Percentiles rank a stretch among this genome's conserved stretches.
These are phyloP conservation scores for Exephanes ischioxanthus DNA, from an alignment of 2,888 invertebrate genomes.

Conservation along the genomic window DNA sequence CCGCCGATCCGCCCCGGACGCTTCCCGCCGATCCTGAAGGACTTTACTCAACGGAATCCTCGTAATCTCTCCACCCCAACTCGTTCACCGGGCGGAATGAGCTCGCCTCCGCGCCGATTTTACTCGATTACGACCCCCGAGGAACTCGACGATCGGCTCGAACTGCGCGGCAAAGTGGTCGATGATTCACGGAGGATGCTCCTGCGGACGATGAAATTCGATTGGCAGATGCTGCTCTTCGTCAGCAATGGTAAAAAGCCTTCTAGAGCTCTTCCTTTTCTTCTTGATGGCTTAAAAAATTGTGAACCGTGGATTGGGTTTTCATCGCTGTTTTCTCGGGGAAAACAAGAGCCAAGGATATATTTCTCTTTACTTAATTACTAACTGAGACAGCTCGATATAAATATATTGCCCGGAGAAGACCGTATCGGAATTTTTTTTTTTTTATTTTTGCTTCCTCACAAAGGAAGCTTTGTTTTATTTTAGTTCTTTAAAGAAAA, in stretches of 20 bases:
- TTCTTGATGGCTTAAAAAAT: background rate
- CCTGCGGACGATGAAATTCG: background rate
- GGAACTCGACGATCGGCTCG: background rate
- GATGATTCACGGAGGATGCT: slow-evolving; percentile 12
- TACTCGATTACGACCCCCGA: slow-evolving; percentile 63
- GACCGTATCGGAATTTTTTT: too few species aligned
- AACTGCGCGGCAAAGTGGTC: slow-evolving; percentile 12
- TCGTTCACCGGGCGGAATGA: slow-evolving; percentile 47
- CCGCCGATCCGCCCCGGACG: slow-evolving; percentile 35
- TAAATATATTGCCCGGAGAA: too few species aligned
- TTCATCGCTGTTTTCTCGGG: background rate
- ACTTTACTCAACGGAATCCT: slow-evolving; percentile 65
- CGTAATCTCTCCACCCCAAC: slow-evolving; percentile 70
- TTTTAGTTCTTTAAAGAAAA: slow-evolving; percentile 23
- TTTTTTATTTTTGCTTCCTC: too few species aligned
- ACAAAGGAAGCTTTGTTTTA: too few species aligned
- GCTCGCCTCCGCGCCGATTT: slow-evolving; percentile 56
- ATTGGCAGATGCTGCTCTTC: background rate
- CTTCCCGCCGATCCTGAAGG: slow-evolving; percentile 3
- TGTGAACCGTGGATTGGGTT: background rate
- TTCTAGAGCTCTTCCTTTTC: background rate
- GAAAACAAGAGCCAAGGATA: slow-evolving; percentile 17
- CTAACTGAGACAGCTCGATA: too few species aligned
- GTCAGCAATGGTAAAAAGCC: background rate
- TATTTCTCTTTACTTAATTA: slow-evolving; percentile 35